Conservation (phyloP, 1,140 invertebrate genomes). For the Drosophila kohkoa region DNA sequence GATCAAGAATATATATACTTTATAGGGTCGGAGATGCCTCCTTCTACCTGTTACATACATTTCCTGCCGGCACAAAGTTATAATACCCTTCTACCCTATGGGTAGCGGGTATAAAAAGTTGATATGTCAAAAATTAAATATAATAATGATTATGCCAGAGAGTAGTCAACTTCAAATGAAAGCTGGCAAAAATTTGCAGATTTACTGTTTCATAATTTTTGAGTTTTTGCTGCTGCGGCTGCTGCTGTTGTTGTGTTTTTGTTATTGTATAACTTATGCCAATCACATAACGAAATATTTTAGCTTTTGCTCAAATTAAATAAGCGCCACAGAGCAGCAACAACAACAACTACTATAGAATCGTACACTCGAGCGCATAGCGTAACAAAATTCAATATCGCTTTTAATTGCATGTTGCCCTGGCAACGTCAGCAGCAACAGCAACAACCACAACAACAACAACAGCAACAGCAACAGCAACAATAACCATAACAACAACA, state of each 20-base stretch:
- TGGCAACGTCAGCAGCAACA: conserved; percentile 62
- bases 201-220: conserved; percentile 32
- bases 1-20: no score
- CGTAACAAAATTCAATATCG: conserved; percentile 82
- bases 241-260: background rate
- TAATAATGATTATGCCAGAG: conserved; percentile 6
- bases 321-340: conserved; percentile 67
- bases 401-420: conserved; percentile 81
- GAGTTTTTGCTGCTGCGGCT: conserved; percentile 15
- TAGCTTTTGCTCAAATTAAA: conserved; percentile 75
- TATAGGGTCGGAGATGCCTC: no score
- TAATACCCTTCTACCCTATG: no score
- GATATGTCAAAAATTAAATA: conserved; percentile 5
- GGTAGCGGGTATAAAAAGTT: no score
- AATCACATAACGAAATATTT: conserved; percentile 80
- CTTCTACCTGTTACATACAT: no score
- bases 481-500: conserved; percentile 48
- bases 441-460: conserved; percentile 38
- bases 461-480: conserved; percentile 47
- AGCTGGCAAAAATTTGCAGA: conserved; percentile 14
- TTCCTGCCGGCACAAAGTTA: no score
- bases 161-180: background rate
- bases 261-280: conserved; percentile 74
- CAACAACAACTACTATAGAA: conserved; percentile 50
- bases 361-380: conserved; percentile 75